A percentile compares a stretch with the other conserved stretches of the same genome.
Conservation (phyloP, 92 coral and sea anemone species). For the Montipora capitata region DNA sequence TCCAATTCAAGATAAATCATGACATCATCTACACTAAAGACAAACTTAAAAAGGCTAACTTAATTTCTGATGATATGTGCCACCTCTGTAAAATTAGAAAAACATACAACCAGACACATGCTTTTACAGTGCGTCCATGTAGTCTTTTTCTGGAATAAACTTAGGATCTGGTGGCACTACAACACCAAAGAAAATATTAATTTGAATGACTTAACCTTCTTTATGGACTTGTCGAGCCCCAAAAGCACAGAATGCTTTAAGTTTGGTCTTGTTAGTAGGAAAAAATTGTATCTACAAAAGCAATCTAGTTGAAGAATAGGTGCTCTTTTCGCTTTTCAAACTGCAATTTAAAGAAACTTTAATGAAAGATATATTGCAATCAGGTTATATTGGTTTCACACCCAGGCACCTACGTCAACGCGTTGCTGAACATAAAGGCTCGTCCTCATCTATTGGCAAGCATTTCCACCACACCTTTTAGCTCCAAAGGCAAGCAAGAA, state of each 20-base stretch:
- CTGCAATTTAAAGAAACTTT: neutral
- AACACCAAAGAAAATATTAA: neutral
- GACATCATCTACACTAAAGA: slow-evolving; percentile 7
- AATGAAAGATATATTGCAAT: neutral
- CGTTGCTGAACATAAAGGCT: too few species aligned
- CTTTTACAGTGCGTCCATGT: neutral
- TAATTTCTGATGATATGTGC: neutral
- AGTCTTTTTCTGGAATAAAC: slow-evolving; percentile 5
- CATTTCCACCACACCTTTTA: too few species aligned
- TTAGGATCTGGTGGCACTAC: neutral
- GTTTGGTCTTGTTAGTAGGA: neutral
- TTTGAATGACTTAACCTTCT: neutral
- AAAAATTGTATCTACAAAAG: neutral
- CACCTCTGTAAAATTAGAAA: slow-evolving; percentile 1
- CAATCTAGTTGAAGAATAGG: neutral
- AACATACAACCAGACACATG: slow-evolving; percentile 10
- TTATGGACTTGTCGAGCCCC: neutral
- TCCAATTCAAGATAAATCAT: slow-evolving; percentile 20
- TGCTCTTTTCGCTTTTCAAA: slow-evolving; percentile 7
- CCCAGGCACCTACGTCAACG: too few species aligned
- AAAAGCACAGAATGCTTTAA: neutral
- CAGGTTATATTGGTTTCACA: too few species aligned
- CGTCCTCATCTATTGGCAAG: too few species aligned
- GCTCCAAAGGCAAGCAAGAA: too few species aligned
- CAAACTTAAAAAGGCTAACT: slow-evolving; percentile 4